Evolutionary conservation across 2,113 vertebrate species (phyloP), one percentile per base, ranked within the genome.

Genomic region (Sinocyclocheilus anshuiensis): DNA sequence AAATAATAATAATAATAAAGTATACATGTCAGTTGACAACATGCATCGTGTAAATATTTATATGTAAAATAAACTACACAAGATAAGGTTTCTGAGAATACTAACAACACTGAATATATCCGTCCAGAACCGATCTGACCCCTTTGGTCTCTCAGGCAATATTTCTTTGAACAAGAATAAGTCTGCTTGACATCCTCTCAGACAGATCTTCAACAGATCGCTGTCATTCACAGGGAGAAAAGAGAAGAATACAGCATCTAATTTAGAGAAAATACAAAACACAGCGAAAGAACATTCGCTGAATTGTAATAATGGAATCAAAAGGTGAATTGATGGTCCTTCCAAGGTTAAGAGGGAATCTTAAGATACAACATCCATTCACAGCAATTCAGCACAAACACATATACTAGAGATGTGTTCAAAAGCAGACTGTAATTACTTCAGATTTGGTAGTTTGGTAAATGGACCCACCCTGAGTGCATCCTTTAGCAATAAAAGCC

Each of bases 401-500:
- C 33, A 61, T 50, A 12, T 45, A 48, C 26, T 33, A 61, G 45
- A 77, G 26, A 45, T 81, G 45, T 76, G 67, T 39, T 61, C 36
- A 26, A 39, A 26, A 67, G 59, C 24, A 81, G 33, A 74, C 61
- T 81, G 77, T 61, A 89, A 89, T 89, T 82, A 86, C 77, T 79
- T 84, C 13, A 72, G 80, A 42, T 81, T 79, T 36, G 42, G 16
- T 65, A 5, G 12, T 65, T 81, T 26, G 59, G n/a, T 71, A 82
- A 82, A 69, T 82, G 20, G 11, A 69, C 24, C 39, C 50, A 75
- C 29, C 45, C 11, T 82, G 61, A 77, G 22, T 39, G 29, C 18
- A 45, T 59, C 16, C 33, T 50, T 22, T 48, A 29, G 72, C 33
- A 81, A 63, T 6, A 81, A 65, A 36, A 69, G 42, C 57, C 18